A percentile compares a stretch with the other conserved stretches of the same genome.
Conservation (phyloP, 2,888 invertebrate genomes). For the Chironomus tentans region DNA sequence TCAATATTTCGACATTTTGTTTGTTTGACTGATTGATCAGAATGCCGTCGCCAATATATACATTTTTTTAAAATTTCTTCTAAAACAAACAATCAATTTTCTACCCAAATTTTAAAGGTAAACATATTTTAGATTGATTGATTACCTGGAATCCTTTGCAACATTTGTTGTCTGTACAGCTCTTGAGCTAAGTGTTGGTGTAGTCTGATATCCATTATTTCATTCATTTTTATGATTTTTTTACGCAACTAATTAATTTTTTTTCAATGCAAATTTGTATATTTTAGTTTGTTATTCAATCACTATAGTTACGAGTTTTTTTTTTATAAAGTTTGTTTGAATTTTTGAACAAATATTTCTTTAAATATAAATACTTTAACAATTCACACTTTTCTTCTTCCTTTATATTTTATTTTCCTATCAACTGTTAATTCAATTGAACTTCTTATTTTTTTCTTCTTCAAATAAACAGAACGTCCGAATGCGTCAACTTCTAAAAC, state of each 20-base stretch:
- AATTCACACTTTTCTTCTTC: neutral
- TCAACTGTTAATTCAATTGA: no score
- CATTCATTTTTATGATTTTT: slow-evolving; percentile 34
- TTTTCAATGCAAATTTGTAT: neutral
- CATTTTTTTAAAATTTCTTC: neutral
- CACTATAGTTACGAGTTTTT: neutral
- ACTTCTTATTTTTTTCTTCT: neutral
- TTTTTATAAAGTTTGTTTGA: neutral
- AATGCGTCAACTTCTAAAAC: slow-evolving; percentile 15
- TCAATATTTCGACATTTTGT: neutral
- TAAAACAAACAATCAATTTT: slow-evolving; percentile 14
- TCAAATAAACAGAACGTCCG: slow-evolving; percentile 15
- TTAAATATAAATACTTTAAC: neutral
- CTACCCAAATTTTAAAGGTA: neutral
- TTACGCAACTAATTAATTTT: neutral
- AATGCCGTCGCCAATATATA: slow-evolving; percentile 20
- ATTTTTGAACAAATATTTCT: neutral
- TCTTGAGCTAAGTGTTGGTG: slow-evolving; percentile 43
- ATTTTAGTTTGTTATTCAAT: neutral
- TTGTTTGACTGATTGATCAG: neutral
- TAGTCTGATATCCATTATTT: slow-evolving; percentile 41
- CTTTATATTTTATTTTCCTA: slow-evolving; percentile 1
- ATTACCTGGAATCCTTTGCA: slow-evolving; percentile 6
- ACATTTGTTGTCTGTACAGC: slow-evolving; percentile 41
- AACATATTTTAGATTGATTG: slow-evolving; percentile 1